Evolutionary conservation across 2,797 vertebrate genomes (phyloP), one percentile per base, ranked within the genome.

Genomic region (Psittacula echo): DNA sequence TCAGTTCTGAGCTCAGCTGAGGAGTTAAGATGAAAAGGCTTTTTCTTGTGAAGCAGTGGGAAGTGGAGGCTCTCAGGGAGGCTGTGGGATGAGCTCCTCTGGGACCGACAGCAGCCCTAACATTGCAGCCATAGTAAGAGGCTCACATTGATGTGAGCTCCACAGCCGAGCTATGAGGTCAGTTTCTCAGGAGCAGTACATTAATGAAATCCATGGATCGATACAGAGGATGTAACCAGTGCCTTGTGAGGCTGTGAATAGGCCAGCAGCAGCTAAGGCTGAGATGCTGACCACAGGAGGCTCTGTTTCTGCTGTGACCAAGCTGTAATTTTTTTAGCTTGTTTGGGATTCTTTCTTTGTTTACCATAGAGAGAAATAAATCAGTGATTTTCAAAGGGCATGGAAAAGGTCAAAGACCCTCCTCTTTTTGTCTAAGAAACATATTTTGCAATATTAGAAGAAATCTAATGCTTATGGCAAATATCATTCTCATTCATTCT

Each of bases 271-370:
- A 58, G 62, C 53, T 81, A n/a, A 60, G 70, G 18, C 39, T 80
- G 34, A 0, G 10, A 26, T 22, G 37, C n/a, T 21, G 45, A 47
- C 26, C 0, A 2, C 50, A 76, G 54, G 30, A 77, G 48, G 10
- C 13, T 78, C 14, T 56, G 6, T 19, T 66, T 51, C n/a, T 73
- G 41, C 65, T 75, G 7, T 0, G 7, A 24, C 12, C 21, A 67
- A 34, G 16, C 24, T 47, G 13, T 18, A 19, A n/a, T 73, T 81
- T 85, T 65, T 61, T 11, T 26, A 39, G 37, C 39, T 54, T 50
- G 27, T 26, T 86, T 58, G n/a, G 18, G 54, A 11, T 78, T 21
- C 1, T 19, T 71, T 79, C 39, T 80, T 68, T n/a, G 5, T 54
- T 77, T 27, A 53, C 29, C 26, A 73, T 2, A 45, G 24, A 54